These are phyloP conservation scores for Lochmaea capreae DNA, from an alignment of 2,888 invertebrate species.

Conservation along the genomic window DNA sequence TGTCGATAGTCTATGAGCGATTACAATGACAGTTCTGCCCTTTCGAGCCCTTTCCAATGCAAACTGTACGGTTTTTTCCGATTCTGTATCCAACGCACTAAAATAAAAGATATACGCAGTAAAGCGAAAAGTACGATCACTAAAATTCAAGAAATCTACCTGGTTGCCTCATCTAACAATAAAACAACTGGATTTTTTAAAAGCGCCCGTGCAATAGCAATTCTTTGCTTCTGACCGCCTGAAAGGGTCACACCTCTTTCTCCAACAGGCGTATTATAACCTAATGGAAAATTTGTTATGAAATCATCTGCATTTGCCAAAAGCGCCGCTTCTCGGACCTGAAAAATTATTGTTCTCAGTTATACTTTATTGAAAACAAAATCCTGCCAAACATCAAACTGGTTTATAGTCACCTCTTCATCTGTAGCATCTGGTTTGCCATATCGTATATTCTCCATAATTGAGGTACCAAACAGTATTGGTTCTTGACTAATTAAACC, in stretches of 20 bases:
- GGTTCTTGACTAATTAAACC: constrained; percentile 96
- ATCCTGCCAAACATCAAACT: too few relatives aligned
- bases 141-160: constrained; percentile 66
- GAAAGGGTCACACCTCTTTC: constrained; percentile 93
- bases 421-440: constrained; percentile 79
- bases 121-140: not conserved
- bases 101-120: constrained; percentile 36
- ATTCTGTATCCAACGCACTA: constrained; percentile 93
- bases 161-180: constrained; percentile 94
- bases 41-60: constrained; percentile 86
- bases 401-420: constrained; percentile 69
- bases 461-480: constrained; percentile 89
- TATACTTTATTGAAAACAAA: not conserved
- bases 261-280: constrained; percentile 88
- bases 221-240: constrained; percentile 94
- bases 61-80: constrained; percentile 89
- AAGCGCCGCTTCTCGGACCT: constrained; percentile 84
- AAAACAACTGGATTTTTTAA: constrained; percentile 90
- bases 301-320: constrained; percentile 95
- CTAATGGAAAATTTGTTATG: constrained; percentile 81
- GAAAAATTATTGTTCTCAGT: constrained; percentile 35
- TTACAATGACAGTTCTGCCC: constrained; percentile 92
- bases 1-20: constrained; percentile 94
- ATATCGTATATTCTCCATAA: constrained; percentile 94
- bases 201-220: constrained; percentile 94